phyloP scores from a whole-genome alignment of 2,113 vertebrate species.

The Macquaria australasica region DNA sequence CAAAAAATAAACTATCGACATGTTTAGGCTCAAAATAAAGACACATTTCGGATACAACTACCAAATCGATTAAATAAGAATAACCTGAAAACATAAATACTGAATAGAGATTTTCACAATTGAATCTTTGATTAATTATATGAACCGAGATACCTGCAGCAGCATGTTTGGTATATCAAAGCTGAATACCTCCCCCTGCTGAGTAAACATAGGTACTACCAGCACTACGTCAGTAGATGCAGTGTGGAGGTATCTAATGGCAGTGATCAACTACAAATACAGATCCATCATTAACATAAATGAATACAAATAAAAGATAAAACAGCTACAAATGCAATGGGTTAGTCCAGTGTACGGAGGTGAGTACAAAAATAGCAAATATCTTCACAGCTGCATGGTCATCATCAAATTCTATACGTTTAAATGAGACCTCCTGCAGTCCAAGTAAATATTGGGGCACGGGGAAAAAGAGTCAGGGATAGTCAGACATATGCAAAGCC shows the following conservation, averaged over 20 bases:
- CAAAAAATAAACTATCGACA: conserved; percentile 53
- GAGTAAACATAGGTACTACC: conserved; percentile 63
- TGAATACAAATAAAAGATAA: conserved; percentile 47
- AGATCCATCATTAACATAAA: conserved; percentile 55
- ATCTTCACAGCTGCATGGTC: conserved; percentile 62
- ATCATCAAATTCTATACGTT: conserved; percentile 13
- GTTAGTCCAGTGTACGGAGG: conserved; percentile 76
- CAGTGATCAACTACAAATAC: conserved; percentile 80
- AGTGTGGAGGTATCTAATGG: conserved; percentile 69
- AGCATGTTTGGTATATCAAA: conserved; percentile 52
- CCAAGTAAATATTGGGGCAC: conserved; percentile 30
- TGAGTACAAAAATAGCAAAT: conserved; percentile 64
- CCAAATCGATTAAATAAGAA: conserved; percentile 54
- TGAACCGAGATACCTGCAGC: conserved; percentile 49
- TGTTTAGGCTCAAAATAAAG: conserved; percentile 44
- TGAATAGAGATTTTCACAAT: conserved; percentile 13
- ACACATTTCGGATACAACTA: conserved; percentile 34
- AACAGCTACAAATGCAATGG: conserved; percentile 59
- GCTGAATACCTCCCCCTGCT: conserved; percentile 68
- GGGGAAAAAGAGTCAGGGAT: conserved; percentile 4
- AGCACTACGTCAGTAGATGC: conserved; percentile 24
- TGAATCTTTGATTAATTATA: conserved; percentile 1
- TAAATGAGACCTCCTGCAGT: conserved; percentile 3
- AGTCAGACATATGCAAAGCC: background rate
- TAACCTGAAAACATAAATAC: conserved; percentile 60